Percentiles rank a stretch among this genome's conserved stretches.
These are phyloP conservation scores for Novumbra hubbsi DNA, from an alignment of 2,797 vertebrate genomes.

Conservation along the genomic window DNA sequence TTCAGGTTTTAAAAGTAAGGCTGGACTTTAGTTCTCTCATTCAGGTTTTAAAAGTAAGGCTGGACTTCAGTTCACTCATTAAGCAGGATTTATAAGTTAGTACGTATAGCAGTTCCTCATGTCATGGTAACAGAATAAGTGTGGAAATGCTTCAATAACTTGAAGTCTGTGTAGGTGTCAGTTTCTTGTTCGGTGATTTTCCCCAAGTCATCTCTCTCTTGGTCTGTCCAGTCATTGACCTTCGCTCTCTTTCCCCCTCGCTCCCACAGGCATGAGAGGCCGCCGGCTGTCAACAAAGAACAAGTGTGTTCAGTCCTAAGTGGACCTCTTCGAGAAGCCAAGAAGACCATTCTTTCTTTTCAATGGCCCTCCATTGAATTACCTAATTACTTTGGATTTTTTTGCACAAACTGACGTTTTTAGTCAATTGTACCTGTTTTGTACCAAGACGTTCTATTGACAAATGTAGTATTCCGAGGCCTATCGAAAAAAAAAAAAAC, in stretches of 20 bases:
- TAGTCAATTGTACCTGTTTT: background rate
- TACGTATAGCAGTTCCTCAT: too few relatives aligned
- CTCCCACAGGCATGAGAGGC: constrained; percentile 24
- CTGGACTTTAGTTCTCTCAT: too few relatives aligned
- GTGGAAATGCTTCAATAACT: too few relatives aligned
- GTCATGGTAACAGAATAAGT: too few relatives aligned
- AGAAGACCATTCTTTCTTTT: background rate
- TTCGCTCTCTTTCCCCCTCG: background rate
- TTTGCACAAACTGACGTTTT: background rate
- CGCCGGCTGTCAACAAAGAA: background rate
- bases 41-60: too few relatives aligned
- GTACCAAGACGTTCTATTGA: background rate
- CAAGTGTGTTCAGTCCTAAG: constrained; percentile 34
- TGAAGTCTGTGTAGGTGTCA: background rate
- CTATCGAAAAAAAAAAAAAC: background rate
- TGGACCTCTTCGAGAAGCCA: constrained; percentile 20
- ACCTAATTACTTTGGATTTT: background rate
- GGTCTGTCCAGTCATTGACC: background rate
- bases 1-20: too few relatives aligned
- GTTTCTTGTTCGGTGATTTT: background rate
- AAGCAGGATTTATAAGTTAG: too few relatives aligned
- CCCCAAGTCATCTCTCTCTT: background rate
- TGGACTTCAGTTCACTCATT: too few relatives aligned
- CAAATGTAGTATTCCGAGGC: background rate
- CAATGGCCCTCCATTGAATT: background rate